Evolutionary conservation across 1,140 invertebrate species (phyloP), one percentile per base, ranked within the genome.

Genomic region (Cotesia vestalis): DNA sequence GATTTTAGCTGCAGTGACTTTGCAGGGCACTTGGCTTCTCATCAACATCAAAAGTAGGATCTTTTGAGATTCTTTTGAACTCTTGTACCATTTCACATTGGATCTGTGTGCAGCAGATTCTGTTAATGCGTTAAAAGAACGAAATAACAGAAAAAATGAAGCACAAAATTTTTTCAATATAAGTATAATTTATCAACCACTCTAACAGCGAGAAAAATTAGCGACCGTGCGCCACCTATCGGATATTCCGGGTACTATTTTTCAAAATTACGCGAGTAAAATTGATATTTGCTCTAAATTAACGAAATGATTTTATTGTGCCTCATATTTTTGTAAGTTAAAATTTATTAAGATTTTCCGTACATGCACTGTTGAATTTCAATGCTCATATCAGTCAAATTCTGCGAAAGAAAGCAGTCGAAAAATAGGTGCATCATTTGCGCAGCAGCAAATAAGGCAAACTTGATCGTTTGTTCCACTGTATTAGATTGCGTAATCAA

Each of bases 391-490:
- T 78, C 72, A 14, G 73, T 75, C 17, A 78, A 14, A n/a, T 66
- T 34, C 27, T 78, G 76, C 17, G 72, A 60, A n/a, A 72, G 60
- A 3, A 73, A 74, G 38, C 69, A 68, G 53, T 73, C 69, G 4
- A 76, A 71, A 46, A 74, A 77, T 4, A 78, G 69, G 66, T 77
- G 74, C 6, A 68, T 5, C n/a, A 75, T 14, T 60, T 73, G 59
- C 36, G 60, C 71, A 36, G 0, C 2, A 5, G 68, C n/a, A 11
- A 60, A 71, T 35, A 4, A 36, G 35, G 20, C 20, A 12, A 60
- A 73, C 72, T 70, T 66, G 40, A 76, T 51, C 4, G 53, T 46
- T 34, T 66, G 61, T 53, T 60, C 59, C 61, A 55, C 9, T 46
- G 38, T 67, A 14, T 68, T 38, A 34, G 40, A 36, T 53, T 1